phyloP scores from a whole-genome alignment of 2,797 vertebrate genomes.

The Parambassis ranga region DNA sequence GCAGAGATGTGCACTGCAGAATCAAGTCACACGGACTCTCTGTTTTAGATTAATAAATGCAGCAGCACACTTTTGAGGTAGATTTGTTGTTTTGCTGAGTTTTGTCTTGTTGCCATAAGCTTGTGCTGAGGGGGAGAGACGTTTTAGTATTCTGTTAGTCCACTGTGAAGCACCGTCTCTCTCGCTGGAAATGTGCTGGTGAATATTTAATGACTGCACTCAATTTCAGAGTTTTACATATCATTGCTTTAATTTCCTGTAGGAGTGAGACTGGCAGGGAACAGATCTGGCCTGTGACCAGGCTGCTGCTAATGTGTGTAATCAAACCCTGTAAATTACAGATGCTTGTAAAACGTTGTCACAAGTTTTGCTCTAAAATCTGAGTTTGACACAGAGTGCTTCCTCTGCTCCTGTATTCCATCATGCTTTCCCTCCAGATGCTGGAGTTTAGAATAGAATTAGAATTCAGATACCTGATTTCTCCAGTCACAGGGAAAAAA shows the following conservation, averaged over 20 bases:
- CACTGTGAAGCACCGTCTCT: constrained; percentile 33
- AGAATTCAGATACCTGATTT: constrained; percentile 20
- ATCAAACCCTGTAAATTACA: constrained; percentile 21
- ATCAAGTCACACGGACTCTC: too few relatives aligned
- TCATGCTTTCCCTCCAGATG: constrained; percentile 12
- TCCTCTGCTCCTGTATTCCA: constrained; percentile 13
- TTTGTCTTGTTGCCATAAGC: constrained; percentile 22
- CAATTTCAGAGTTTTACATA: constrained; percentile 65
- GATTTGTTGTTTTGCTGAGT: constrained; percentile 30
- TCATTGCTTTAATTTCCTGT: constrained; percentile 66
- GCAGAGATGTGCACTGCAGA: constrained; percentile 2
- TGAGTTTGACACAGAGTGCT: not conserved
- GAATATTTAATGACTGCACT: constrained; percentile 78
- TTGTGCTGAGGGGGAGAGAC: not conserved
- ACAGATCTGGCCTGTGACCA: constrained; percentile 36
- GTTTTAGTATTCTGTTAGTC: constrained; percentile 63
- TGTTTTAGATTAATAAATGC: constrained; percentile 1
- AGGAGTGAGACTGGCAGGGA: constrained; percentile 24
- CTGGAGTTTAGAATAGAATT: constrained; percentile 19
- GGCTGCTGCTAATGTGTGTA: constrained; percentile 25
- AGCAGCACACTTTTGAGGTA: not conserved
- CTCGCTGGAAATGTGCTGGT: constrained; percentile 50
- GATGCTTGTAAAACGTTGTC: constrained; percentile 9
- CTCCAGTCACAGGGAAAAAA: constrained; percentile 8
- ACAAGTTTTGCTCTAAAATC: constrained; percentile 21